These are phyloP conservation scores for Penaeus monodon DNA, from an alignment of 2,888 invertebrate genomes.

Conservation along the genomic window DNA sequence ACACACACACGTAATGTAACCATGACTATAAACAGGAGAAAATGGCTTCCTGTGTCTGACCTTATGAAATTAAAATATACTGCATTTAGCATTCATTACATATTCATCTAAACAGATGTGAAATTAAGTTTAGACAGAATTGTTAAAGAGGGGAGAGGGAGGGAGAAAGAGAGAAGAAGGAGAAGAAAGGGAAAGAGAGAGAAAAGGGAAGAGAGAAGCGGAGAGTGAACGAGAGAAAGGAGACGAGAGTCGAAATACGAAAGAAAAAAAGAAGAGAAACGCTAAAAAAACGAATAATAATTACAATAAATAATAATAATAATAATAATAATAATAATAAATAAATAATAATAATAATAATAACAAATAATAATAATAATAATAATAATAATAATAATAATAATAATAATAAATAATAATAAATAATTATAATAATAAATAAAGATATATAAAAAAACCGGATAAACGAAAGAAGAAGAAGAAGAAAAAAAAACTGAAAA, in stretches of 20 bases:
- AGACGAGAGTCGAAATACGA: not conserved
- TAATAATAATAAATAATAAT: not conserved
- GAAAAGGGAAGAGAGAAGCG: too few relatives aligned
- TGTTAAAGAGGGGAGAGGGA: too few relatives aligned
- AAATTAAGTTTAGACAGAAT: too few relatives aligned
- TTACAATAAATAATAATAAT: not conserved
- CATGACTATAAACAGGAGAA: not conserved
- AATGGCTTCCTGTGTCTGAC: not conserved
- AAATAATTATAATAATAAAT: not conserved
- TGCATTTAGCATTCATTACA: not conserved
- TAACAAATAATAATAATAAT: not conserved
- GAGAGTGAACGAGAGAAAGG: not conserved
- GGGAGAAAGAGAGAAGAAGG: not conserved
- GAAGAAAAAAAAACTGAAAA: too few relatives aligned
- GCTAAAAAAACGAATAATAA: not conserved
- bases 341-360: not conserved
- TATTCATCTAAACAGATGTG: too few relatives aligned
- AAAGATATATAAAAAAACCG: not conserved
- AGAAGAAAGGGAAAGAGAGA: not conserved
- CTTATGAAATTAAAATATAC: not conserved
- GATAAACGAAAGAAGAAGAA: not conserved
- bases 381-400: not conserved
- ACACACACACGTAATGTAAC: conserved; percentile 1
- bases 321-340: not conserved
- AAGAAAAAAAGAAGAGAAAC: not conserved